Evolutionary conservation across 2,113 vertebrate genomes (phyloP).

Genomic region (Chaenocephalus aceratus): DNA sequence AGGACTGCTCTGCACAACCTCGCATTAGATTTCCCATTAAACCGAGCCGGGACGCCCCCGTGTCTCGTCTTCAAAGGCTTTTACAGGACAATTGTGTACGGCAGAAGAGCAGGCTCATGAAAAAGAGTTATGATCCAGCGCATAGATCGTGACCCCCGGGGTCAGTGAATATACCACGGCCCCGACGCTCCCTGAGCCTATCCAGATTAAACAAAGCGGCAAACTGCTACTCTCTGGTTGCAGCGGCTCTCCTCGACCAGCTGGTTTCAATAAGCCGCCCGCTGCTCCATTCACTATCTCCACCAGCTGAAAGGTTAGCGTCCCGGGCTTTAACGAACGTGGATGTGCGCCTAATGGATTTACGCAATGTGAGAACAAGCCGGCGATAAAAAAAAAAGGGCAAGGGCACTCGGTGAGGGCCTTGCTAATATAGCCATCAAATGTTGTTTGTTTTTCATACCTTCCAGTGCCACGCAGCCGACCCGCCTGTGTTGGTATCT

Average conservation of each 20-base stretch:
- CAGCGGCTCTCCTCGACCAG: conserved; percentile 70
- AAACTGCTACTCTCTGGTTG: conserved; percentile 69
- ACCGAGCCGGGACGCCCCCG: conserved; percentile 30
- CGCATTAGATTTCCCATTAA: conserved; percentile 75
- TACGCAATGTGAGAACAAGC: conserved; percentile 52
- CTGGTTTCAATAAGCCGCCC: conserved; percentile 84
- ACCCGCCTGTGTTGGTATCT: neutral
- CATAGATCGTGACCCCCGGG: conserved; percentile 68
- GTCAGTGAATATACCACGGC: conserved; percentile 67
- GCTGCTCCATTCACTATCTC: conserved; percentile 59
- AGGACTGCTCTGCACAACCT: conserved; percentile 59
- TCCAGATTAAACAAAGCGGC: conserved; percentile 79
- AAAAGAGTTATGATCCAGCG: conserved; percentile 74
- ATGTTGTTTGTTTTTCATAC: conserved; percentile 55
- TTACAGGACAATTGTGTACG: conserved; percentile 69
- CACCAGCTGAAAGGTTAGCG: conserved; percentile 64
- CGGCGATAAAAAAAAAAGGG: conserved; percentile 7
- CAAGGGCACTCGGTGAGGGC: conserved; percentile 17
- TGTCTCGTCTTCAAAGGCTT: conserved; percentile 77
- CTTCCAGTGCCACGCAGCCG: neutral
- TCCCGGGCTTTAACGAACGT: conserved; percentile 40
- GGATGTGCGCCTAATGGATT: conserved; percentile 64
- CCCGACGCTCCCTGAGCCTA: conserved; percentile 54
- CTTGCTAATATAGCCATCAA: conserved; percentile 52
- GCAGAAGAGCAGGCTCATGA: conserved; percentile 72